phyloP scores from a whole-genome alignment of 2,113 vertebrate species.

The Nymphicus hollandicus region DNA sequence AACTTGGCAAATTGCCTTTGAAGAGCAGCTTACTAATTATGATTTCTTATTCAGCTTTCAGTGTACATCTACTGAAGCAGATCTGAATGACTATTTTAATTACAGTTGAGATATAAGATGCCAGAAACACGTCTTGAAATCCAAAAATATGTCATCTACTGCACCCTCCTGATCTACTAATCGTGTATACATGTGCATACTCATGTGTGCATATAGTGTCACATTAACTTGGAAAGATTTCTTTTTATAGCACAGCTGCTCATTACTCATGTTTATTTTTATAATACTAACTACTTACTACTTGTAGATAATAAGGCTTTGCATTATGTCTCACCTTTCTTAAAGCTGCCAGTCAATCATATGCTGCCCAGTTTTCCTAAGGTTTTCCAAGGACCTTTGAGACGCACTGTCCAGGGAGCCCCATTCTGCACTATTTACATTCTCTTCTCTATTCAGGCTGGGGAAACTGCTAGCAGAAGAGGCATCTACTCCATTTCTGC shows the following conservation, averaged over 20 bases:
- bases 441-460: not conserved
- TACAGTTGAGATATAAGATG: not conserved
- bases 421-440: not conserved
- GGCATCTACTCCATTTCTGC: not conserved
- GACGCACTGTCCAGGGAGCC: not conserved
- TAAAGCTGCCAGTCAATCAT: not conserved
- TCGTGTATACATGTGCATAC: not conserved
- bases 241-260: not conserved
- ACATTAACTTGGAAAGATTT: not conserved
- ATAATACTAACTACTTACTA: not conserved
- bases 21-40: not conserved
- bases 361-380: not conserved
- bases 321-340: not conserved
- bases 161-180: not conserved
- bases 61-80: not conserved
- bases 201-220: not conserved
- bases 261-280: not conserved
- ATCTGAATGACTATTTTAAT: constrained; percentile 11
- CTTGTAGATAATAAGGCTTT: not conserved
- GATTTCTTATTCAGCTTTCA: not conserved
- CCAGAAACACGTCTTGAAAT: not conserved
- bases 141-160: not conserved
- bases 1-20: not conserved
- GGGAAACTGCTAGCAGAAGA: not conserved
- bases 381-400: not conserved